Percentiles rank a stretch among this genome's conserved stretches.
Conservation (phyloP, 2,888 invertebrate species). For the Calameuta filiformis region DNA sequence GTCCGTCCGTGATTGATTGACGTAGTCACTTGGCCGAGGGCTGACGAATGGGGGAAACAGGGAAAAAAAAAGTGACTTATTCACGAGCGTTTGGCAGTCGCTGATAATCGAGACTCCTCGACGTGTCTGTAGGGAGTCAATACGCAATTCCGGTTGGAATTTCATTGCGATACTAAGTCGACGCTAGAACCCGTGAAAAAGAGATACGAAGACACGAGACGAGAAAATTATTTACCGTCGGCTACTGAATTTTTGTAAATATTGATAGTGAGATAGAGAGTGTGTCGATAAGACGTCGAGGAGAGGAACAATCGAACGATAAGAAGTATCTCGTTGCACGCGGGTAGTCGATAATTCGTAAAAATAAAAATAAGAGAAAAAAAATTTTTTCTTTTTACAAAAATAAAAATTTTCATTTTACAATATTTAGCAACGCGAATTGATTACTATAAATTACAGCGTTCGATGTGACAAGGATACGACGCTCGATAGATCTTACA, state of each 20-base stretch:
- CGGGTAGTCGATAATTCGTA: background rate
- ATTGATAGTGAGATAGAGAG: background rate
- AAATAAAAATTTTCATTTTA: background rate
- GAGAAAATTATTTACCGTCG: background rate
- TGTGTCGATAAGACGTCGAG: background rate
- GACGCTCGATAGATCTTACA: background rate
- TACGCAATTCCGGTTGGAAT: background rate
- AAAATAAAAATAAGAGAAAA: background rate
- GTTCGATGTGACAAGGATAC: background rate
- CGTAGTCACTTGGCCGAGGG: background rate
- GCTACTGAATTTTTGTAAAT: background rate
- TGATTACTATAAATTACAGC: background rate
- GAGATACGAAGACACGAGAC: background rate
- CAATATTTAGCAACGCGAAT: background rate
- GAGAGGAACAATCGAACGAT: background rate
- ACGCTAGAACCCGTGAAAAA: background rate
- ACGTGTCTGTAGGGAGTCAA: background rate
- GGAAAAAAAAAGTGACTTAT: background rate
- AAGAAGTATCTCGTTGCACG: background rate
- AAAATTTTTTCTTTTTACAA: too few species aligned
- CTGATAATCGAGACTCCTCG: background rate
- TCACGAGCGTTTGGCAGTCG: background rate
- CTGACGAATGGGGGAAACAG: background rate
- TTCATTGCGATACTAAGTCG: background rate
- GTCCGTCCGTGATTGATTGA: background rate